Conservation (phyloP, 2,113 vertebrate species). For the Rhodinocichla rosea region DNA sequence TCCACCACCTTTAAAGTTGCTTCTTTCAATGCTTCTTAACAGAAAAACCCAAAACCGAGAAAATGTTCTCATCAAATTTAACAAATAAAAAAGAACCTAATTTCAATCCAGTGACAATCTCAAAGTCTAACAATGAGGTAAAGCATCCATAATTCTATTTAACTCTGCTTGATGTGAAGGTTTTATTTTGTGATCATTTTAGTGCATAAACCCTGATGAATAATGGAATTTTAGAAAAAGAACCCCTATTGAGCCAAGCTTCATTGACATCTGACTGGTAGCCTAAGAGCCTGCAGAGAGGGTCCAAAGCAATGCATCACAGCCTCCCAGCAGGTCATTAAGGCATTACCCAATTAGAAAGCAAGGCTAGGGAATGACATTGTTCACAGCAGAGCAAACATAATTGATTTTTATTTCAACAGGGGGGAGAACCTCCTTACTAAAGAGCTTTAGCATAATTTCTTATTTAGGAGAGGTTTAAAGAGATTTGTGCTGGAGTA, state of each 20-base stretch:
- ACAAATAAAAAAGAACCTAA: conserved; percentile 45
- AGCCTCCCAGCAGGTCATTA: conserved; percentile 65
- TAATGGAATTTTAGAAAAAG: conserved; percentile 64
- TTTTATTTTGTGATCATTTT: conserved; percentile 69
- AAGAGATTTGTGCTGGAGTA: conserved; percentile 65
- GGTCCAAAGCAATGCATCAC: conserved; percentile 52
- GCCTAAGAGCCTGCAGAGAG: conserved; percentile 67
- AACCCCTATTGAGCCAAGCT: conserved; percentile 45
- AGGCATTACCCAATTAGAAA: conserved; percentile 66
- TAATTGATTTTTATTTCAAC: conserved; percentile 71
- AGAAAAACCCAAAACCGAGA: not conserved
- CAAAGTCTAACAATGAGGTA: conserved; percentile 38
- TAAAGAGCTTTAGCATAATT: conserved; percentile 66
- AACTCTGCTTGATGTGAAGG: conserved; percentile 54
- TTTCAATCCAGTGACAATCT: conserved; percentile 45
- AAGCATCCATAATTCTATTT: conserved; percentile 56
- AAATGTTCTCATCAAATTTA: conserved; percentile 40
- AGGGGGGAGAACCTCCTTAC: conserved; percentile 59
- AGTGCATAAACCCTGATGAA: conserved; percentile 52
- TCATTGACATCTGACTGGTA: conserved; percentile 71
- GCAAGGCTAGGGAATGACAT: conserved; percentile 35
- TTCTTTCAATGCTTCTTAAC: not conserved
- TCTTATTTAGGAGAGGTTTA: conserved; percentile 73
- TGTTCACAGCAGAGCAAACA: conserved; percentile 69
- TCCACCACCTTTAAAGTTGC: not conserved